phyloP scores from a whole-genome alignment of 2,113 vertebrate species.

The Formicarius rufipectus region DNA sequence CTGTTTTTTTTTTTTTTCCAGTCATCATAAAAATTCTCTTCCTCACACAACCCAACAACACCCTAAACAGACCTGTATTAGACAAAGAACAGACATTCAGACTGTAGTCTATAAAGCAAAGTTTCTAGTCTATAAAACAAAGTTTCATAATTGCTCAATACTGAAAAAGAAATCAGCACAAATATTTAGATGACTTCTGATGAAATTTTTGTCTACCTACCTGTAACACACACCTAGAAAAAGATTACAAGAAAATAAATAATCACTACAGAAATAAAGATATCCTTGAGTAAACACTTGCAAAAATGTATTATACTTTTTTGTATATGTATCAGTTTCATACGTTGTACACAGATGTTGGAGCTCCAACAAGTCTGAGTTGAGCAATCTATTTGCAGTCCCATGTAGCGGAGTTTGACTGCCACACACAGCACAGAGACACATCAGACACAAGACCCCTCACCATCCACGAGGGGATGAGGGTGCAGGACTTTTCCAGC shows the following conservation, averaged over 20 bases:
- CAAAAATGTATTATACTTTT: neutral
- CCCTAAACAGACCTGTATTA: neutral
- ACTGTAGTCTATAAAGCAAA: neutral
- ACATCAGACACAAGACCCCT: neutral
- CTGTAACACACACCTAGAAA: neutral
- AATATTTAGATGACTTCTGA: neutral
- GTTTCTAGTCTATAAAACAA: neutral
- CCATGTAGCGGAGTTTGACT: neutral
- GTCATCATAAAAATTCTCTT: neutral
- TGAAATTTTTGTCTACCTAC: neutral
- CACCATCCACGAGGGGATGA: fast-evolving
- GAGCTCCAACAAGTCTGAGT: neutral
- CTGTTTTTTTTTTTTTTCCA: fast-evolving
- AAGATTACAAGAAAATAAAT: neutral
- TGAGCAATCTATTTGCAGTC: neutral
- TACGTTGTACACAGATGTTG: neutral
- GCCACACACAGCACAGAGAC: neutral
- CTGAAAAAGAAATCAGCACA: neutral
- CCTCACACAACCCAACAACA: neutral
- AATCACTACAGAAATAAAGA: neutral
- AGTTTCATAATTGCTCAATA: neutral
- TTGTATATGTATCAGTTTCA: neutral
- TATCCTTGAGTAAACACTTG: neutral
- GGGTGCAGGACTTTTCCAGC: neutral
- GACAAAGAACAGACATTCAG: neutral